Base-by-base conservation (phyloP, 2,113 vertebrate genomes). In the Todiramphus chloris region DNA sequence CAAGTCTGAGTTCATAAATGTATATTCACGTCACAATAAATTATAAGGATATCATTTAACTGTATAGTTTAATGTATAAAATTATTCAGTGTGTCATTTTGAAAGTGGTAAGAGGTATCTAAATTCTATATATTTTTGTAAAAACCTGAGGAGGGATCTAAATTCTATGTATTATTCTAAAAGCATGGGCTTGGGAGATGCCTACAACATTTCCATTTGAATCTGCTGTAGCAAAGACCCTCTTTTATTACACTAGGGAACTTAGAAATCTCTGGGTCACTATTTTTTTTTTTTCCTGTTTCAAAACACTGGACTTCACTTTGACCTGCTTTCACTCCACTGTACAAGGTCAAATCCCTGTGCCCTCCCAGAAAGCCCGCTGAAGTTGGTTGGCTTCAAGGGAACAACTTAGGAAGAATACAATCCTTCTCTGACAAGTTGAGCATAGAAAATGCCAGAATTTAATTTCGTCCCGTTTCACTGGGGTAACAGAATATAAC, bases 11-110 rank as follows among this genome's bases (percentile, higher is more conserved):
- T 62, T 85, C 81, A 82, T 53, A 93, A 87, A 92, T 31, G 64
- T 25, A 21, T 55, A 67, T 69, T 93, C 3, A 1, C 66, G 59
- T 63, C 84, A 80, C 37, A 70, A 72, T 53, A 83, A 93, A 84
- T 90, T 62, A 66, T 69, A 82, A 89, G 11, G 51, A 33, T 51
- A 81, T 85, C 18, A 73, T 94, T 88, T 91, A 91, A 37, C 50
- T 77, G 31, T 35, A 63, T 2, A 60, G 30, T 17, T 30, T 74
- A 83, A 92, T 17, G 21, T 85, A 59, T 55, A 76, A 83, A 94
- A 88, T 90, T 80, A 88, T 63, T 94, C 84, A 62, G 46, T 76
- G 81, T 62, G 89, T 96, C 74, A 91, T 84, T 93, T 19, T 28
- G 16, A 37, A 70, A 35, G 59, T 48, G 37, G 33, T 66, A 91